A percentile compares a stretch with the other conserved stretches of the same genome.
These are phyloP conservation scores for Scolanthus callimorphus DNA, from an alignment of 92 coral and sea anemone genomes.

Conservation along the genomic window DNA sequence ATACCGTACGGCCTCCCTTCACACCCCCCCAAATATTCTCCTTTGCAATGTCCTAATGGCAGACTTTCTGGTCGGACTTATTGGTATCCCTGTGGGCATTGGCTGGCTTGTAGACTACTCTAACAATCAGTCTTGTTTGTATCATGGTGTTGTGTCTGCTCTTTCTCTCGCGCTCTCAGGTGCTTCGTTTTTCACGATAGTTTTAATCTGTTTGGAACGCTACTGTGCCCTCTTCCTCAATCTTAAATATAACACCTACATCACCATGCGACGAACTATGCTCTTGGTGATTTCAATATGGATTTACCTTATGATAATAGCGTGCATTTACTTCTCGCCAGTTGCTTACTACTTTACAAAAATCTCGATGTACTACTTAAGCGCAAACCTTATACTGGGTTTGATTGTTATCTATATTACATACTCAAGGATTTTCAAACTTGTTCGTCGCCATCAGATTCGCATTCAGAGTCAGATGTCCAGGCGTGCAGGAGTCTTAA, in stretches of 20 bases:
- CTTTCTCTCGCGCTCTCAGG: neutral
- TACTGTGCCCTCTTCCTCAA: conserved; percentile 18
- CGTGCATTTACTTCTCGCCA: neutral
- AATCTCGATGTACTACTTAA: neutral
- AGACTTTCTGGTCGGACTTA: conserved; percentile 13
- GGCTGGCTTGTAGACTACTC: conserved; percentile 8
- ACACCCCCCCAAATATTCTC: conserved; percentile 29
- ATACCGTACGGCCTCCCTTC: conserved; percentile 5
- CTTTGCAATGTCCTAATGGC: conserved; percentile 20
- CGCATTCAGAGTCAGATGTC: conserved; percentile 15
- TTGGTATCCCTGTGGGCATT: conserved; percentile 16
- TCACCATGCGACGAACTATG: neutral
- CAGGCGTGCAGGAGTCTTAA: neutral
- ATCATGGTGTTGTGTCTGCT: neutral
- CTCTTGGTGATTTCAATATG: neutral
- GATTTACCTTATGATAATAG: neutral
- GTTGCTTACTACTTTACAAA: neutral
- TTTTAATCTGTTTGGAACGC: conserved; percentile 16
- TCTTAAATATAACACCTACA: conserved; percentile 3
- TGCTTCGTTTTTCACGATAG: conserved; percentile 14
- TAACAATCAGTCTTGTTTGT: conserved; percentile 10
- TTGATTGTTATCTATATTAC: neutral
- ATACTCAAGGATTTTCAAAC: conserved; percentile 15
- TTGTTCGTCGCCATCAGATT: conserved; percentile 13
- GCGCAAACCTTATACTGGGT: conserved; percentile 1